phyloP scores from a whole-genome alignment of 1,140 invertebrate genomes.

The Tribolium castaneum region DNA sequence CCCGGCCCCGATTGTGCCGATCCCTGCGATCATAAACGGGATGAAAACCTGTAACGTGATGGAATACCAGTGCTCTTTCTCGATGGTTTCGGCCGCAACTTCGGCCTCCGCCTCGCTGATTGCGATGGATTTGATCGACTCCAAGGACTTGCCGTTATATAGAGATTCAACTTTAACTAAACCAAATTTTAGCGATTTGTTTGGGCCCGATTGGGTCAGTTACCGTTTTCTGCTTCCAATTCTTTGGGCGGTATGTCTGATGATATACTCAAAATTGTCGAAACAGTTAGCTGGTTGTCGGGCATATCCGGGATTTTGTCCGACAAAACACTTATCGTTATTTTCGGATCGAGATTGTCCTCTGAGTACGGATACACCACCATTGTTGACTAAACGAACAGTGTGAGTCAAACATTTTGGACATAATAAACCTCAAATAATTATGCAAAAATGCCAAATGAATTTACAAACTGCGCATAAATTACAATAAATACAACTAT shows the following conservation, averaged over 20 bases:
- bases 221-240: conserved; percentile 38
- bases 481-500: not conserved
- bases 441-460: conserved; percentile 3
- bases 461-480: not conserved
- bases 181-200: not conserved
- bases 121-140: conserved; percentile 50
- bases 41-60: conserved; percentile 89
- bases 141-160: conserved; percentile 51
- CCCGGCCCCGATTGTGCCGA: conserved; percentile 94
- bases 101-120: conserved; percentile 47
- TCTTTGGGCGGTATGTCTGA: conserved; percentile 38
- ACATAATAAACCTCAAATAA: not conserved
- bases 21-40: conserved; percentile 93
- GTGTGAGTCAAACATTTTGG: not conserved
- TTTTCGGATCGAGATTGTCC: not conserved
- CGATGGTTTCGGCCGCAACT: conserved; percentile 49
- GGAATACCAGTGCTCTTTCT: conserved; percentile 79
- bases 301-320: conserved; percentile 33
- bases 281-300: conserved; percentile 44
- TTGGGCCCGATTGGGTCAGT: not conserved
- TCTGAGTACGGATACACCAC: conserved; percentile 1
- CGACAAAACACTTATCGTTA: conserved; percentile 26
- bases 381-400: not conserved
- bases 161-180: conserved; percentile 47
- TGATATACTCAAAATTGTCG: conserved; percentile 49